Evolutionary conservation across 2,888 invertebrate genomes (phyloP), one percentile per base, ranked within the genome.

Genomic region (Biston stratarius): DNA sequence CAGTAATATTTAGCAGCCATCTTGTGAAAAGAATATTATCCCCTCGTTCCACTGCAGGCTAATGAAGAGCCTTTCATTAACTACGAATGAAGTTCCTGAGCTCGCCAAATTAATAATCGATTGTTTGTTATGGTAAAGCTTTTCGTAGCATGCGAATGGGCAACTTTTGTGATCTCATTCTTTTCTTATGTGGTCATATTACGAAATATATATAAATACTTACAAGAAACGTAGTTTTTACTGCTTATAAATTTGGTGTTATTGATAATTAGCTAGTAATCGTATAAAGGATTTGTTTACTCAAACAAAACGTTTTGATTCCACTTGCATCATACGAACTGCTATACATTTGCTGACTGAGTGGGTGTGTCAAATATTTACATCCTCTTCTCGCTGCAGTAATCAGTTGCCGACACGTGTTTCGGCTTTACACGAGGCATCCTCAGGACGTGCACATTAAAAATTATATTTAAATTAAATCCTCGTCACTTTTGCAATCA

Each of bases 31-130:
- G 42, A 61, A 61, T 60, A 36, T 61, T 57, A 59, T 57, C 52
- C 44, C 51, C 55, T 65, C 47, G 42, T 52, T 52, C 40, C 12
- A 53, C 44, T 56, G 59, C 56, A 60, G 59, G 42, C 67, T 74
- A 69, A 74, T 74, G 64, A 73, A 70, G 63, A 64, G 61, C 55
- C 65, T 61, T 69, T 67, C 64, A 66, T 75, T 64, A 73, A 52
- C 69, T 57, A 55, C 34, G 56, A 70, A 67, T 69, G 64, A 69
- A 68, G 64, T 73, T 66, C 58, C 60, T 60, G 59, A 58, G 47
- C 58, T 42, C n/a, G 55, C 53, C 34, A 48, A 66, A 68, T 71
- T 71, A 67, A 67, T 71, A 67, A 67, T 67, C 69, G 61, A 64
- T 67, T 64, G 60, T 53, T 55, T 48, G 49, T 49, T 52, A 51